A percentile compares a stretch with the other conserved stretches of the same genome.
Evolutionary conservation across 1,140 invertebrate genomes (phyloP).

Genomic region (Bombus polaris): DNA sequence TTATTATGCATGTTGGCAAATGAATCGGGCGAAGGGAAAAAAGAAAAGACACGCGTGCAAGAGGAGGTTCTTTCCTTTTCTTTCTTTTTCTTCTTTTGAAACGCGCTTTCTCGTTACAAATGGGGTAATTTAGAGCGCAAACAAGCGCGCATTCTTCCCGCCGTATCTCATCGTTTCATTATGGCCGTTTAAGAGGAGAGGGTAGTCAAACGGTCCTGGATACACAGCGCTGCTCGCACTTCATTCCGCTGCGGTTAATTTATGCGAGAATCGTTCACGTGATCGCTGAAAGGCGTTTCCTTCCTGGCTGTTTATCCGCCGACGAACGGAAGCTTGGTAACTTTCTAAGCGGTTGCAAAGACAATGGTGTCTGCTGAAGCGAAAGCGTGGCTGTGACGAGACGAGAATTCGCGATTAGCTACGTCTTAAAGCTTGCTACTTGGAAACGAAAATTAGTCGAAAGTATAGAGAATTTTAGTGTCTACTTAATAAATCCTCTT

Average conservation of each 20-base stretch:
- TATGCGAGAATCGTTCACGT: constrained; percentile 23
- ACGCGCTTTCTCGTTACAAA: constrained; percentile 20
- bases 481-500: too few relatives aligned
- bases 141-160: constrained; percentile 23
- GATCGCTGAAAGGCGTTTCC: constrained; percentile 23
- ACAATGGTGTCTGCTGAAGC: constrained; percentile 1
- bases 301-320: constrained; percentile 1
- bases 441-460: too few relatives aligned
- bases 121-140: constrained; percentile 28
- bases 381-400: not conserved
- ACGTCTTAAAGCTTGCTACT: not conserved
- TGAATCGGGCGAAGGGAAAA: constrained; percentile 10
- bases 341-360: not conserved
- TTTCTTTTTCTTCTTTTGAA: too few relatives aligned
- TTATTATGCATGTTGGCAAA: not conserved
- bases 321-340: not conserved
- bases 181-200: constrained; percentile 26
- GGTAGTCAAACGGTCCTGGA: not conserved
- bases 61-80: not conserved
- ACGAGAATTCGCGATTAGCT: not conserved
- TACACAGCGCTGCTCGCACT: not conserved
- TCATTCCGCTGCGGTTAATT: constrained; percentile 14
- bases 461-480: too few relatives aligned
- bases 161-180: constrained; percentile 31
- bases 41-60: not conserved